A percentile compares a stretch with the other conserved stretches of the same genome.
Conservation (phyloP, 2,113 vertebrate genomes). For the Otocyon megalotis region DNA sequence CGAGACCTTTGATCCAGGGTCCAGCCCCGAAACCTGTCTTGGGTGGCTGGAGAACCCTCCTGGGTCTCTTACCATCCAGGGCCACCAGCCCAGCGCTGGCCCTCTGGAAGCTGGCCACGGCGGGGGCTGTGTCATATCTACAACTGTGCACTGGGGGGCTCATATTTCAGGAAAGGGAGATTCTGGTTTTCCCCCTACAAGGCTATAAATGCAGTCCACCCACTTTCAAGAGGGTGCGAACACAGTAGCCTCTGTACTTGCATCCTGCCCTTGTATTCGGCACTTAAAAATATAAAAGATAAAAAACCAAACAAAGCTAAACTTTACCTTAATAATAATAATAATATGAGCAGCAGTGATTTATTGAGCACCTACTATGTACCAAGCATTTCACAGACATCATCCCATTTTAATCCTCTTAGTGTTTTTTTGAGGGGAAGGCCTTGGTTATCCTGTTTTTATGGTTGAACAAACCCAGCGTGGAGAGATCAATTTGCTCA, state of each 20-base stretch:
- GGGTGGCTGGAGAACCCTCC: not conserved
- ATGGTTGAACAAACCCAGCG: not conserved
- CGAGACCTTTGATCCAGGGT: not conserved
- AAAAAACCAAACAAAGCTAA: not conserved
- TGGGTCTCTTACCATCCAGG: not conserved
- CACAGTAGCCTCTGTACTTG: not conserved
- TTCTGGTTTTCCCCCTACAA: not conserved
- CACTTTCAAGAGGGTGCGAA: not conserved
- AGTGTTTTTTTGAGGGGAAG: not conserved
- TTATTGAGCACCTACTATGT: not conserved
- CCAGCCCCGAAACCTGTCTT: not conserved
- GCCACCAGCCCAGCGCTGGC: not conserved
- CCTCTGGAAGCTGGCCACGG: not conserved
- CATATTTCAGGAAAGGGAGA: not conserved
- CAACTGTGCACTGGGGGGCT: not conserved
- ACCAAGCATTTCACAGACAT: not conserved
- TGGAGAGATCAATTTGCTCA: not conserved
- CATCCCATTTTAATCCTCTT: constrained; percentile 13
- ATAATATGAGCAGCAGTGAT: not conserved
- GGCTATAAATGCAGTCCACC: not conserved
- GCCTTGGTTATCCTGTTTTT: not conserved
- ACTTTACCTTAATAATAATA: not conserved
- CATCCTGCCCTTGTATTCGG: not conserved
- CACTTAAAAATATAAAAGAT: not conserved
- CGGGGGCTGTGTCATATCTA: too few relatives aligned